Evolutionary conservation across 2,797 vertebrate species (phyloP), one percentile per base, ranked within the genome.

Genomic region (Hoplostethus mediterraneus): DNA sequence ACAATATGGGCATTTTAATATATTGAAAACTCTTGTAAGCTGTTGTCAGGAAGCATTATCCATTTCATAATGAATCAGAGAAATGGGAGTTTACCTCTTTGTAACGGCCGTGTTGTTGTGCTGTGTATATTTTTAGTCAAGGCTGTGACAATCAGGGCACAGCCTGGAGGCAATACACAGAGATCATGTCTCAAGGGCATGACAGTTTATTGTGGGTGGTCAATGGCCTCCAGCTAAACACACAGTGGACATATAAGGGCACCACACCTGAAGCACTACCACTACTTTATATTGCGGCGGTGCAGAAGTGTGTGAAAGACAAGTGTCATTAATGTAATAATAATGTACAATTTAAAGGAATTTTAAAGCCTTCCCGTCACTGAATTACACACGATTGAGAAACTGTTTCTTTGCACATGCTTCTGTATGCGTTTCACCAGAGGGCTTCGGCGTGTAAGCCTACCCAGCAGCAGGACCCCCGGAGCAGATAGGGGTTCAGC

Each of bases 151-250:
- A 25, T 33, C 53, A 21, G 13, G 17, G 10, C 33, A 17, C 30
- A 11, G 0, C 58, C 42, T 65, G 14, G 21, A 69, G 72, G 73
- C 51, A 16, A 44, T 66, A 45, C 1, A 12, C n/a, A 79, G 58
- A 51, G 2, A 77, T 63, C 75, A 64, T 63, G 59, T 73, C 73
- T 74, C 65, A 33, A 64, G 42, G 65, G 63, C 71, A 33, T 73
- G n/a, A 2, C 7, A 48, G 58, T 72, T 75, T 66, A 59, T 61
- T 69, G 61, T 12, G 57, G 33, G 53, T 59, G 63, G 69, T 44
- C 64, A 65, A 53, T 47, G 9, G 55, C 72, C 75, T 61, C 30
- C 70, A 73, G 73, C 65, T 79, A 71, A 81, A 69, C 63, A 75
- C 57, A 64, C 42, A 49, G 10, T n/a, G 38, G 73, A 62, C 49